phyloP scores from a whole-genome alignment of 2,113 vertebrate species.

The Sceloporus undulatus region DNA sequence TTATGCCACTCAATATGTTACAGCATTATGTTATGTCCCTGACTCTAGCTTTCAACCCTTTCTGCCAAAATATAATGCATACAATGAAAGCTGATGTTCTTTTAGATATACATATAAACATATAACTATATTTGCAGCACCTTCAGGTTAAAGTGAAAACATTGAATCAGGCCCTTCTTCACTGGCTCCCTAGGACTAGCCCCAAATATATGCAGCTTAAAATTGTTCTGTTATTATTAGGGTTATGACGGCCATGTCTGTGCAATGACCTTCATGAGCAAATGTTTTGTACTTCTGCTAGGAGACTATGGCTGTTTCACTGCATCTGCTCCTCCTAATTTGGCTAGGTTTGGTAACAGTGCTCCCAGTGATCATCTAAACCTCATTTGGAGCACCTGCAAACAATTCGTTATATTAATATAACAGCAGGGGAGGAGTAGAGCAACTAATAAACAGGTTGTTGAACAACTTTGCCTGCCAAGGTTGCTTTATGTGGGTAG shows the following conservation, averaged over 20 bases:
- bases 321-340: slow-evolving; percentile 85
- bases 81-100: not conserved
- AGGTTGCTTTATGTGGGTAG: slow-evolving; percentile 61
- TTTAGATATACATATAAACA: not conserved
- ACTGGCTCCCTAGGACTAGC: not conserved
- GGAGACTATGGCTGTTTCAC: slow-evolving; percentile 55
- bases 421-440: slow-evolving; percentile 84
- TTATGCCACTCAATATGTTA: not conserved
- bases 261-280: slow-evolving; percentile 80
- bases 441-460: slow-evolving; percentile 79
- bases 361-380: slow-evolving; percentile 85
- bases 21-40: not conserved
- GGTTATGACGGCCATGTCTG: slow-evolving; percentile 77
- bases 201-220: slow-evolving; percentile 51
- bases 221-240: slow-evolving; percentile 58
- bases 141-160: not conserved
- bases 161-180: not conserved
- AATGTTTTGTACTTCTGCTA: slow-evolving; percentile 74
- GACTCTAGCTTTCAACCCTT: not conserved
- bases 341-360: slow-evolving; percentile 82
- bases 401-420: slow-evolving; percentile 92
- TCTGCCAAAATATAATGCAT: not conserved
- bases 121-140: not conserved
- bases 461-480: slow-evolving; percentile 73
- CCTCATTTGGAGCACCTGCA: slow-evolving; percentile 89